Conservation (phyloP, 2,113 vertebrate genomes). For the Promerops cafer region DNA sequence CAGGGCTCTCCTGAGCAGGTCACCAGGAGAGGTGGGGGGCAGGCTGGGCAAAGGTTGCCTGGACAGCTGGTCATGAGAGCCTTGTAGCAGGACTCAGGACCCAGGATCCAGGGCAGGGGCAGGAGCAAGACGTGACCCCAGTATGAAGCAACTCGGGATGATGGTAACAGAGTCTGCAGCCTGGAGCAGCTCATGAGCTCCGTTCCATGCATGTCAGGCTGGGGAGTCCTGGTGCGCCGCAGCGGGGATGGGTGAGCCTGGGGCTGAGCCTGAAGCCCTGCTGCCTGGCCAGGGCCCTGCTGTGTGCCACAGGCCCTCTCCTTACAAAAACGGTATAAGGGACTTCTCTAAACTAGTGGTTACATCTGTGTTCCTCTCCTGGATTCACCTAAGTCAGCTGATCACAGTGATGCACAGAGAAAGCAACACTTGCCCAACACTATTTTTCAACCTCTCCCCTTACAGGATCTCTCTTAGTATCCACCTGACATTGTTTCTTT, state of each 20-base stretch:
- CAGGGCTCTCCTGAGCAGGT: background rate
- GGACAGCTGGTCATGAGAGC: background rate
- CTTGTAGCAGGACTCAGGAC: background rate
- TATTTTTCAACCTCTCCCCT: background rate
- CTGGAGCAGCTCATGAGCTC: background rate
- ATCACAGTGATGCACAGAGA: background rate
- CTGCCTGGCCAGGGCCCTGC: background rate
- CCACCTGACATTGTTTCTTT: background rate
- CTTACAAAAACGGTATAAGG: background rate
- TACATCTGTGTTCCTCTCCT: background rate
- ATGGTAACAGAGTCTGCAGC: background rate
- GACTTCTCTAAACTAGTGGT: background rate
- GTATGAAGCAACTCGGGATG: background rate
- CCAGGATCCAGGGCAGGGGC: background rate
- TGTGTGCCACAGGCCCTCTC: background rate
- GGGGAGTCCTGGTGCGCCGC: accelerated
- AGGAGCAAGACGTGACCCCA: background rate
- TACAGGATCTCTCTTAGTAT: background rate
- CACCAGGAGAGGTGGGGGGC: accelerated
- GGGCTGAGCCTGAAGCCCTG: background rate
- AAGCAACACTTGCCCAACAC: background rate
- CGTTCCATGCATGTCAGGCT: accelerated
- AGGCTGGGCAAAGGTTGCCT: background rate
- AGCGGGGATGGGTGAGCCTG: background rate
- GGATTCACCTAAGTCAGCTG: background rate